phyloP scores from a whole-genome alignment of 2,113 vertebrate species.

The Campylorhamphus procurvoides region DNA sequence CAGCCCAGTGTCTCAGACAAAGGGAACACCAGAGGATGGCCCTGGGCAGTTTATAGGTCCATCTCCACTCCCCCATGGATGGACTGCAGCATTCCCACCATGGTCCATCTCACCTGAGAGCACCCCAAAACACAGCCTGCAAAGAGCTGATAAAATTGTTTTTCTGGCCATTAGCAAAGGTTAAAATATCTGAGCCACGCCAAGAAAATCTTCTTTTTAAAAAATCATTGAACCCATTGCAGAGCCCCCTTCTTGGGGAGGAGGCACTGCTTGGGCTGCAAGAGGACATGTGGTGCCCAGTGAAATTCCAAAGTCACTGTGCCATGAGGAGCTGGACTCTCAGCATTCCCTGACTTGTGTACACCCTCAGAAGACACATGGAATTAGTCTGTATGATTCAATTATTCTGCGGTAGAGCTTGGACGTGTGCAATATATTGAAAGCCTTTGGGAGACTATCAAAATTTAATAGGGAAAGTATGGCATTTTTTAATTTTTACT shows the following conservation, averaged over 20 bases:
- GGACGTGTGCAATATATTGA: conserved; percentile 36
- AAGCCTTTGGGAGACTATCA: conserved; percentile 66
- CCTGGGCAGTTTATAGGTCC: not conserved
- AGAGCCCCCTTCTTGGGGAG: not conserved
- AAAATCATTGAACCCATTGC: not conserved
- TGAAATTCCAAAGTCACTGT: not conserved
- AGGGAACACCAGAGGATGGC: not conserved
- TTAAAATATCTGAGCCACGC: not conserved
- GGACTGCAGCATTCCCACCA: fast-evolving
- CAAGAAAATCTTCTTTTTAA: not conserved
- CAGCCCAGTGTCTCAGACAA: not conserved
- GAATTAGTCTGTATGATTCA: conserved; percentile 46
- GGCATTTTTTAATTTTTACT: conserved; percentile 32
- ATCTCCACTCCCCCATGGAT: not conserved
- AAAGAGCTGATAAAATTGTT: not conserved
- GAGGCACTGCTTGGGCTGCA: not conserved
- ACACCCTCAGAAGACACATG: not conserved
- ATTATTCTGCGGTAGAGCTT: conserved; percentile 63
- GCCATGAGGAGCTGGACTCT: not conserved
- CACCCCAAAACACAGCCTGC: not conserved
- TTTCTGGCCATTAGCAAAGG: not conserved
- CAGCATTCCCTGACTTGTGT: not conserved
- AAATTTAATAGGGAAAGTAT: conserved; percentile 64
- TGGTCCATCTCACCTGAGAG: not conserved
- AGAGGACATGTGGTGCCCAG: not conserved